Percentiles rank a stretch among this genome's conserved stretches.
These are phyloP conservation scores for Salticus scenicus DNA, from an alignment of 2,888 invertebrate genomes.

Conservation along the genomic window DNA sequence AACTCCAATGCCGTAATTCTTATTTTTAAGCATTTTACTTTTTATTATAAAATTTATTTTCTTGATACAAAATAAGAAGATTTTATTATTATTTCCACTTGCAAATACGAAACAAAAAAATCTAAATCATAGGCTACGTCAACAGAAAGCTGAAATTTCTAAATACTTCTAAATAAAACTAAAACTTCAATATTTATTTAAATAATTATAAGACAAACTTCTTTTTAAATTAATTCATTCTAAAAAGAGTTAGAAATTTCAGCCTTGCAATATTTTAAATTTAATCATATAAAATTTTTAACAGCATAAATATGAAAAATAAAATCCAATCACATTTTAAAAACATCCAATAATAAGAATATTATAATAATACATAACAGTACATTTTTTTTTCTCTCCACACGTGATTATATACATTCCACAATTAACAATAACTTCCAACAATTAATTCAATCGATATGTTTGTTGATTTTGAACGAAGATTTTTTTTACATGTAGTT, in stretches of 20 bases:
- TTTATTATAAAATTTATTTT: too few relatives aligned
- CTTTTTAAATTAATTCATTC: too few relatives aligned
- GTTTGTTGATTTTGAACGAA: slow-evolving; percentile 11
- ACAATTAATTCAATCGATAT: slow-evolving; percentile 48
- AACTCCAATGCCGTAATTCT: too few relatives aligned
- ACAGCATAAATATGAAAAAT: slow-evolving; percentile 53
- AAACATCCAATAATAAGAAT: slow-evolving; percentile 33
- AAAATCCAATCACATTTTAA: slow-evolving; percentile 24
- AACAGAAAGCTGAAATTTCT: slow-evolving; percentile 16
- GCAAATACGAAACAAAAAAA: too few relatives aligned
- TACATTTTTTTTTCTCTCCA: not conserved
- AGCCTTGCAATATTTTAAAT: not conserved
- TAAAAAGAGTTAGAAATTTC: slow-evolving; percentile 8
- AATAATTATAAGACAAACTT: too few relatives aligned
- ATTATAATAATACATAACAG: slow-evolving; percentile 31
- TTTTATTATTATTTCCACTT: not conserved
- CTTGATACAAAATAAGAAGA: too few relatives aligned
- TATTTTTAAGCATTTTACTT: too few relatives aligned
- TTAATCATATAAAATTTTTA: not conserved
- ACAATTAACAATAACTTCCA: slow-evolving; percentile 46
- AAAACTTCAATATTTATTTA: too few relatives aligned
- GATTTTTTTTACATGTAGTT: not conserved
- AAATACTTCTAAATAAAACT: not conserved
- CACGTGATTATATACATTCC: slow-evolving; percentile 40
- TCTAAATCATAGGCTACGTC: too few relatives aligned